These are phyloP conservation scores for Leptopilina boulardi DNA, from an alignment of 1,140 invertebrate species.

Conservation along the genomic window DNA sequence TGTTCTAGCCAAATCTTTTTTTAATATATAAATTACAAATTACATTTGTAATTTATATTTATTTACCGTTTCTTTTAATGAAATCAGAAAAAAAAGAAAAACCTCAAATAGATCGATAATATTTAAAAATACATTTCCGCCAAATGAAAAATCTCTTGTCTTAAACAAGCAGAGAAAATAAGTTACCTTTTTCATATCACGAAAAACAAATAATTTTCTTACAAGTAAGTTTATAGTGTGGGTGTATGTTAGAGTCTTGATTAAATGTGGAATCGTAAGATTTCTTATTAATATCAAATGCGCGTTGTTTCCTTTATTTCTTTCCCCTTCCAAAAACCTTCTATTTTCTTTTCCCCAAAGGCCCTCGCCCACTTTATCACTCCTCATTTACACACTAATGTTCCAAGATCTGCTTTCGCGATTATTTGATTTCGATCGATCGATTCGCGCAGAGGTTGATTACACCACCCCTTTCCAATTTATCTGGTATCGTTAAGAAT, in stretches of 20 bases:
- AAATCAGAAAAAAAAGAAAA: too few relatives aligned
- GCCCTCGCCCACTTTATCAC: constrained; percentile 49
- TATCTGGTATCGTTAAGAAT: too few relatives aligned
- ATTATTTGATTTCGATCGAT: constrained; percentile 64
- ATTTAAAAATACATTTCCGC: neutral
- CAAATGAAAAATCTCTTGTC: neutral
- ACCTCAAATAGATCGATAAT: neutral
- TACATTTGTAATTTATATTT: too few relatives aligned
- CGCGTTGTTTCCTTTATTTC: constrained; percentile 55
- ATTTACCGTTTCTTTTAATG: too few relatives aligned
- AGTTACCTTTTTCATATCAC: constrained; percentile 1
- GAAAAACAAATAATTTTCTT: constrained; percentile 23
- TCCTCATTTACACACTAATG: constrained; percentile 68
- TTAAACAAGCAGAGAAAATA: neutral
- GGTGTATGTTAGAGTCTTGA: neutral
- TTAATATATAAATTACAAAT: too few relatives aligned
- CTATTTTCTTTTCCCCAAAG: constrained; percentile 37
- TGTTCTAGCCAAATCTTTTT: neutral
- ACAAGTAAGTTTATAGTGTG: neutral
- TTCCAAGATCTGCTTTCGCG: constrained; percentile 39
- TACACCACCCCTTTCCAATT: constrained; percentile 48
- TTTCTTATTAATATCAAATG: constrained; percentile 66
- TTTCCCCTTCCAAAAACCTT: neutral
- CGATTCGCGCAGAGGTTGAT: constrained; percentile 46
- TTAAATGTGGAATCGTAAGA: constrained; percentile 40